phyloP scores from a whole-genome alignment of 2,797 vertebrate genomes.

The Garrulus glandarius region DNA sequence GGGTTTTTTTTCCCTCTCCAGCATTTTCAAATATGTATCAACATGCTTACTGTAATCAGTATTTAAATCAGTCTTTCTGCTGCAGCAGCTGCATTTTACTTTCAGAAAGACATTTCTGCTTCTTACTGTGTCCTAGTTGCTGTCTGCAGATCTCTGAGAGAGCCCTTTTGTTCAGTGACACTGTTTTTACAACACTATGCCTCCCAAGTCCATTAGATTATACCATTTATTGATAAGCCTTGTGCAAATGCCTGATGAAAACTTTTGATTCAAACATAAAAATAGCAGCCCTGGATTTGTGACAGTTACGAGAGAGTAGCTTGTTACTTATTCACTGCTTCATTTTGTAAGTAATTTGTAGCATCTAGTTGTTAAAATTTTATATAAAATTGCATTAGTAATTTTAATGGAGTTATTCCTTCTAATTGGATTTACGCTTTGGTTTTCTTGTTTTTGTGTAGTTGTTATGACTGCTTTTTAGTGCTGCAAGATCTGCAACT shows the following conservation, averaged over 20 bases:
- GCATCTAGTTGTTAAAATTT: not conserved
- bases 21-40: not conserved
- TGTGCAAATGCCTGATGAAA: not conserved
- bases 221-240: not conserved
- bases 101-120: not conserved
- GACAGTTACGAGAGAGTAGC: not conserved
- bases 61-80: not conserved
- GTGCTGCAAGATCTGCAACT: not conserved
- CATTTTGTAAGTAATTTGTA: not conserved
- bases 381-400: not conserved
- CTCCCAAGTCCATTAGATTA: not conserved
- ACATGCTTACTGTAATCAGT: not conserved
- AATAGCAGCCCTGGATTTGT: not conserved
- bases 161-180: not conserved
- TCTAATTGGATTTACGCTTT: not conserved
- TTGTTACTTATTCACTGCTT: not conserved
- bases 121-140: not conserved
- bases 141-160: not conserved
- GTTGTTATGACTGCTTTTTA: not conserved
- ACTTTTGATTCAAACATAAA: not conserved
- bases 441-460: not conserved
- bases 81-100: not conserved
- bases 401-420: not conserved
- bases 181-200: not conserved
- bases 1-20: rapidly evolving